Conservation (phyloP, 2,113 vertebrate species). For the Oreochromis tanganicae region DNA sequence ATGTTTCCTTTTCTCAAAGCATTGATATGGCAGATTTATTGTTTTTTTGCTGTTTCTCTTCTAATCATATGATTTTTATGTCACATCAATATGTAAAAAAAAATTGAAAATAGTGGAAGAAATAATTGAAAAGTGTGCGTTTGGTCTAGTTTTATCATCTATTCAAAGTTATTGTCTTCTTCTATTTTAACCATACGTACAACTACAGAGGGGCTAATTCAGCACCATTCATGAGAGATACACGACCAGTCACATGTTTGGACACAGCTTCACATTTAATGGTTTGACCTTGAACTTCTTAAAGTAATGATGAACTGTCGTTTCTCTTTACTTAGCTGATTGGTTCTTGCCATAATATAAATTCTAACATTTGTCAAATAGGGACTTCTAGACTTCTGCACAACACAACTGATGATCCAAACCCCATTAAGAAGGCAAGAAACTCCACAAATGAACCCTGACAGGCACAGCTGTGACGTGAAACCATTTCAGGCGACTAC, state of each 20-base stretch:
- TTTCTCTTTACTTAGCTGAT: neutral
- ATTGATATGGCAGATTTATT: fast-evolving
- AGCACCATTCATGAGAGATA: neutral
- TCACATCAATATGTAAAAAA: neutral
- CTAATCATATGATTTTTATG: neutral
- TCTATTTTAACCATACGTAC: fast-evolving
- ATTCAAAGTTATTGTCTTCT: fast-evolving
- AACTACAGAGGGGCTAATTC: neutral
- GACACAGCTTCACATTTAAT: neutral
- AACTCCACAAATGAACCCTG: fast-evolving
- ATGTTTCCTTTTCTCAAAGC: neutral
- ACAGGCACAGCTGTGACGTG: neutral
- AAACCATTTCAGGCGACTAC: neutral
- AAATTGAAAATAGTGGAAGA: neutral
- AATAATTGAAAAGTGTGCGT: neutral
- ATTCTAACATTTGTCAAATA: neutral
- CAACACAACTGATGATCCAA: neutral
- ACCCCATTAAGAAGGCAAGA: fast-evolving
- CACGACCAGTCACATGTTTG: neutral
- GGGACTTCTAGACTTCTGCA: neutral
- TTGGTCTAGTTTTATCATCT: neutral
- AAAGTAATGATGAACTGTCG: neutral
- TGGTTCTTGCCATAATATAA: fast-evolving
- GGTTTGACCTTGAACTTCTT: fast-evolving
- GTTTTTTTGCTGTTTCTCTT: fast-evolving